Percentiles rank a stretch among this genome's conserved stretches.
phyloP scores from a whole-genome alignment of 2,888 invertebrate species.

The Neria commutata region DNA sequence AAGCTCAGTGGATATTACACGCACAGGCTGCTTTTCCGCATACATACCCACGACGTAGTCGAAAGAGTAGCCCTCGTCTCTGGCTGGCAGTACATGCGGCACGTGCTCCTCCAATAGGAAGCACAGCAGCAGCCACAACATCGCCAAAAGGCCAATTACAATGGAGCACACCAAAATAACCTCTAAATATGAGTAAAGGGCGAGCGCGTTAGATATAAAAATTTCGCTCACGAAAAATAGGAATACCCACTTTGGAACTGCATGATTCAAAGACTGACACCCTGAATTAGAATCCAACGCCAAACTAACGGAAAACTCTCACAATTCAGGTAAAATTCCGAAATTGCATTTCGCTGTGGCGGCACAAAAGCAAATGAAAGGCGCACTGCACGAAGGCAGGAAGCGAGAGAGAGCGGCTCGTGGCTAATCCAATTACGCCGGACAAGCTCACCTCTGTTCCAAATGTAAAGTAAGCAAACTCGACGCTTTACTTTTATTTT shows the following conservation, averaged over 20 bases:
- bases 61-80: slow-evolving; percentile 41
- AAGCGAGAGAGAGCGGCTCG: background rate
- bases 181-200: slow-evolving; percentile 41
- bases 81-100: slow-evolving; percentile 41
- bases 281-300: background rate
- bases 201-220: too few relatives aligned
- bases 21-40: background rate
- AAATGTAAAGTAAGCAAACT: background rate
- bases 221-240: background rate
- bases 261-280: background rate
- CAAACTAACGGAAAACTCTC: background rate
- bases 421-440: background rate
- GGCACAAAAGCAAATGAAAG: background rate
- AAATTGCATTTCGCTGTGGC: too few relatives aligned
- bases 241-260: background rate
- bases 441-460: background rate
- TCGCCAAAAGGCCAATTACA: slow-evolving; percentile 41
- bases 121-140: slow-evolving; percentile 42
- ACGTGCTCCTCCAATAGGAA: slow-evolving; percentile 43
- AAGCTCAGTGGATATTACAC: background rate
- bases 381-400: too few relatives aligned
- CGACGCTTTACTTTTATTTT: too few relatives aligned
- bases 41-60: slow-evolving; percentile 56
- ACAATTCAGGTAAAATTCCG: too few relatives aligned
- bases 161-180: slow-evolving; percentile 40